A percentile compares a stretch with the other conserved stretches of the same genome.
phyloP scores from a whole-genome alignment of 1,140 invertebrate species.

The Drosophila varians region DNA sequence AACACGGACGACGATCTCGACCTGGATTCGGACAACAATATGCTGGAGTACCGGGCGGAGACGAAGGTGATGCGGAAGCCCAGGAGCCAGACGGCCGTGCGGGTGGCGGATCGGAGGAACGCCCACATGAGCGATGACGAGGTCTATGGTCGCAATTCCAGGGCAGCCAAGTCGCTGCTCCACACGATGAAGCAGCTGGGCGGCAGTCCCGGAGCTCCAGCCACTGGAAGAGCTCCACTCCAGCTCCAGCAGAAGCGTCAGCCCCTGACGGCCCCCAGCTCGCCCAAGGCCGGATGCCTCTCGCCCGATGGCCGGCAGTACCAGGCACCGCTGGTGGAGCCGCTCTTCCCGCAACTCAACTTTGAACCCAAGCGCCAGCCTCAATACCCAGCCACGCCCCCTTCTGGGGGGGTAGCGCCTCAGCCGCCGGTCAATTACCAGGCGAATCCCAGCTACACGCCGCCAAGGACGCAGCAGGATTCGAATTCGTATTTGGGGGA shows the following conservation, averaged over 20 bases:
- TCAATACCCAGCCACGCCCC: slow-evolving; percentile 8
- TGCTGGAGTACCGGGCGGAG: slow-evolving; percentile 85
- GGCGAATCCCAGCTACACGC: slow-evolving; percentile 55
- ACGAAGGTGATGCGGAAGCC: slow-evolving; percentile 88
- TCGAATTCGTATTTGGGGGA: slow-evolving; percentile 42
- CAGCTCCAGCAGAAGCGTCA: neutral
- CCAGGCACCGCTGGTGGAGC: slow-evolving; percentile 76
- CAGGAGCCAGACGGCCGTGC: slow-evolving; percentile 86
- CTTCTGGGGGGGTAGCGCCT: neutral
- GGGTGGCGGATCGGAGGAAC: slow-evolving; percentile 57
- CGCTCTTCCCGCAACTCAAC: slow-evolving; percentile 73
- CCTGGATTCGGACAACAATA: slow-evolving; percentile 73
- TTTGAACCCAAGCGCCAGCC: slow-evolving; percentile 69
- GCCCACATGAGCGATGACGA: slow-evolving; percentile 76
- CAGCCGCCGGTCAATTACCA: slow-evolving; percentile 32
- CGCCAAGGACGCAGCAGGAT: slow-evolving; percentile 22
- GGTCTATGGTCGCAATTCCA: slow-evolving; percentile 73
- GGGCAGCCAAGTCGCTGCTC: slow-evolving; percentile 69
- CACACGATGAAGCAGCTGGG: slow-evolving; percentile 73
- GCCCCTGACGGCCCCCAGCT: slow-evolving; percentile 43
- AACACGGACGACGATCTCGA: slow-evolving; percentile 80
- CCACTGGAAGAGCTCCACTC: neutral
- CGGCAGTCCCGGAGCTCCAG: slow-evolving; percentile 7
- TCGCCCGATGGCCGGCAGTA: slow-evolving; percentile 76
- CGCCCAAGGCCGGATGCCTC: slow-evolving; percentile 60